Percentiles rank a stretch among this genome's conserved stretches.
Evolutionary conservation across 2,113 vertebrate species (phyloP).

Genomic region (Pogonocichla stellata): DNA sequence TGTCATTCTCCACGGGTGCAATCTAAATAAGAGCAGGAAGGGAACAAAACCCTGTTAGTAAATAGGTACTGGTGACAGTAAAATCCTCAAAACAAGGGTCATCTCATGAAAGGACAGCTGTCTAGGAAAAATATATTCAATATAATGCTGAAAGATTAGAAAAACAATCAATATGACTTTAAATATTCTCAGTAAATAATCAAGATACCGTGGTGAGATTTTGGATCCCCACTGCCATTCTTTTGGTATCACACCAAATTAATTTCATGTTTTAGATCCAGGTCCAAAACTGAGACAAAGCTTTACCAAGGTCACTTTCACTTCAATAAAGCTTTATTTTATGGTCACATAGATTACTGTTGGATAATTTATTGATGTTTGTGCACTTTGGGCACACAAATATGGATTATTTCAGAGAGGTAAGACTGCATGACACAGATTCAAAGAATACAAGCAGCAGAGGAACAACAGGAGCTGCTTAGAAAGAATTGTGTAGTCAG

Average conservation of each 20-base stretch:
- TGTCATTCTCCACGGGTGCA: slow-evolving; percentile 96
- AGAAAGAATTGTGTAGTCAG: neutral
- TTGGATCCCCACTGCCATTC: neutral
- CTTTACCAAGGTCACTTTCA: neutral
- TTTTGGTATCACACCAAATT: neutral
- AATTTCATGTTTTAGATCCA: neutral
- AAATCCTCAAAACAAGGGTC: neutral
- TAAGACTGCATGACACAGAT: neutral
- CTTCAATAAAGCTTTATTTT: neutral
- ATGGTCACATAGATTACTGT: neutral
- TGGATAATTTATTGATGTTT: neutral
- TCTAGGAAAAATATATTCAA: neutral
- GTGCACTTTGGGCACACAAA: neutral
- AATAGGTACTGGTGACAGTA: neutral
- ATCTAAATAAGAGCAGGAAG: slow-evolving; percentile 75
- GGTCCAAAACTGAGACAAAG: neutral
- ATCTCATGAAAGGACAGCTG: neutral
- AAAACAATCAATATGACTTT: neutral
- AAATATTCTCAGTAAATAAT: neutral
- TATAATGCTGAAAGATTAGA: neutral
- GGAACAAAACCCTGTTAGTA: neutral
- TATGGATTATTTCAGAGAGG: neutral
- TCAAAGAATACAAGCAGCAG: neutral
- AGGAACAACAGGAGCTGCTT: neutral
- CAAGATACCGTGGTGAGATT: neutral